These are phyloP conservation scores for Lasioglossum vierecki DNA, from an alignment of 2,888 invertebrate genomes.

Conservation along the genomic window DNA sequence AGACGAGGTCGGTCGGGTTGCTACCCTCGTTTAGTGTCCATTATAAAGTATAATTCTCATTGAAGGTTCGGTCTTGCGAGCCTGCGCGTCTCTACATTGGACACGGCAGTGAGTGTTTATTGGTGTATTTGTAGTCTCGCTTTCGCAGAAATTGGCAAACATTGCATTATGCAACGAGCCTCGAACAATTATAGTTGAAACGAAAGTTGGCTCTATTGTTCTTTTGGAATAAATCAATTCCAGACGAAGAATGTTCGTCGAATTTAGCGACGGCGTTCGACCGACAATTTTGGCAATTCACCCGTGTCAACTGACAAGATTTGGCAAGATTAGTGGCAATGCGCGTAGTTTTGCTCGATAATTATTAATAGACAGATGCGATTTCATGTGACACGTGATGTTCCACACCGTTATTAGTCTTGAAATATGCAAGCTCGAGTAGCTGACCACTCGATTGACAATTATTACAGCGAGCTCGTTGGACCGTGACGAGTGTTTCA, in stretches of 20 bases:
- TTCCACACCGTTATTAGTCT: constrained; percentile 27
- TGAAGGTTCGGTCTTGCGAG: constrained; percentile 17
- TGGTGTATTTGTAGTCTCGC: not conserved
- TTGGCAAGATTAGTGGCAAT: not conserved
- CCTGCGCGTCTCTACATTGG: not conserved
- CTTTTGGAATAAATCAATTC: not conserved
- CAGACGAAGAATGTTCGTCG: not conserved
- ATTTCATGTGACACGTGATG: constrained; percentile 25
- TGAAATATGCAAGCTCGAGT: constrained; percentile 8
- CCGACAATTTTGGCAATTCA: not conserved
- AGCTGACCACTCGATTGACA: not conserved
- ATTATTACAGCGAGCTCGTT: not conserved
- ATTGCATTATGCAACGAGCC: not conserved
- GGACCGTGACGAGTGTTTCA: not conserved
- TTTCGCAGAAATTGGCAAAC: not conserved
- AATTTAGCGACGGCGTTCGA: not conserved
- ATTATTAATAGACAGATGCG: constrained; percentile 34
- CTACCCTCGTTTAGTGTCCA: constrained; percentile 47
- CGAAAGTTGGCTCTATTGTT: not conserved
- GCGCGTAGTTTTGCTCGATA: not conserved
- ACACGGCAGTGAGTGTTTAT: not conserved
- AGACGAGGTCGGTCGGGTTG: constrained; percentile 18
- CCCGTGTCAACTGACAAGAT: too few relatives aligned
- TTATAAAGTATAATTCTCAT: constrained; percentile 60
- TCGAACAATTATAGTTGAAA: not conserved